A percentile compares a stretch with the other conserved stretches of the same genome.
phyloP scores from a whole-genome alignment of 2,888 invertebrate species.

The Cosmia pyralina region DNA sequence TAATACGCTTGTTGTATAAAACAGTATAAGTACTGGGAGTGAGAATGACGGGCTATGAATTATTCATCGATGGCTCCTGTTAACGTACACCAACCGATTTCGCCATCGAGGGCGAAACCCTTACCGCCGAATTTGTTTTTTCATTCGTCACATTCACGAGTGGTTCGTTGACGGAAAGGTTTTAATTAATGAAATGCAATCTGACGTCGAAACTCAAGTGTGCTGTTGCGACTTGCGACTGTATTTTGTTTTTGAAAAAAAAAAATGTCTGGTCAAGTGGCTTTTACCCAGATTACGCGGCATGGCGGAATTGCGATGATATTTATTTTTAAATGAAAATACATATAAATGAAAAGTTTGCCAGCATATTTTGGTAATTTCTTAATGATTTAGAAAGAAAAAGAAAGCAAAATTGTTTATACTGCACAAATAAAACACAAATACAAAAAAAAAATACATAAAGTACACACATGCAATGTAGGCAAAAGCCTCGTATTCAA shows the following conservation, averaged over 20 bases:
- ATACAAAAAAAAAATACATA: too few species aligned
- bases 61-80: conserved; percentile 75
- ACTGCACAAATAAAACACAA: too few species aligned
- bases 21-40: conserved; percentile 65
- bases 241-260: conserved; percentile 49
- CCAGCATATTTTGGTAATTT: not conserved
- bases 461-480: too few species aligned
- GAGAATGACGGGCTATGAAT: conserved; percentile 71
- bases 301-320: conserved; percentile 1
- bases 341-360: not conserved
- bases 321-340: conserved; percentile 10
- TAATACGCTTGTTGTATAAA: conserved; percentile 56
- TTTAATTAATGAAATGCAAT: conserved; percentile 67
- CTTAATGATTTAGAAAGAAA: not conserved
- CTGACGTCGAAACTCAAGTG: conserved; percentile 62
- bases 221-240: conserved; percentile 50
- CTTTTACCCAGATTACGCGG: conserved; percentile 48
- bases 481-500: too few species aligned
- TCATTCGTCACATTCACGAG: conserved; percentile 58
- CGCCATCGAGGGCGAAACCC: conserved; percentile 72
- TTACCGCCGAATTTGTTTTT: conserved; percentile 60
- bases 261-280: conserved; percentile 35
- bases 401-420: too few species aligned
- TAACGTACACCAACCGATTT: conserved; percentile 76
- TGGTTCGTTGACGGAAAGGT: conserved; percentile 59